Percentiles rank a stretch among this genome's conserved stretches.
Conservation (phyloP, 92 coral and sea anemone species). For the Epizoanthus stellaris region DNA sequence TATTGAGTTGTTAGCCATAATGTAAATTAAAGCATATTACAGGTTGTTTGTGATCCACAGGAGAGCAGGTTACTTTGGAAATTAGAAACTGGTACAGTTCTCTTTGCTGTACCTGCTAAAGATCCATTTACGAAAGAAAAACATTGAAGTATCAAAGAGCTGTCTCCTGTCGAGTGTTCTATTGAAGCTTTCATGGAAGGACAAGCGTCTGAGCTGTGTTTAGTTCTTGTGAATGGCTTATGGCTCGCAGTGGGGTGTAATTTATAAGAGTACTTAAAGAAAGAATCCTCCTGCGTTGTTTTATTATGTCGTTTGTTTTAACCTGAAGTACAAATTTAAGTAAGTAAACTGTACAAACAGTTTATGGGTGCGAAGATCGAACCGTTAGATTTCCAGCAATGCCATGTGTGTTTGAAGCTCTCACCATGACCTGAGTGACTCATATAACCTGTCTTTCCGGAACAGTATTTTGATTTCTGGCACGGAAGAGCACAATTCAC, state of each 20-base stretch:
- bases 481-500: slow-evolving; percentile 31
- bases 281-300: slow-evolving; percentile 42
- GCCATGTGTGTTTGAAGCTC: not conserved
- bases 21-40: slow-evolving; percentile 40
- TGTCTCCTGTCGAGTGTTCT: slow-evolving; percentile 7
- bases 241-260: slow-evolving; percentile 73
- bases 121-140: slow-evolving; percentile 29
- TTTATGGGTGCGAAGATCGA: slow-evolving; percentile 6
- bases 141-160: not conserved
- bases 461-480: slow-evolving; percentile 1
- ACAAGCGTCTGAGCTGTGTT: not conserved
- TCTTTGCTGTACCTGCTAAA: slow-evolving; percentile 31
- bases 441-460: slow-evolving; percentile 23
- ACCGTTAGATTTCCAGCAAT: slow-evolving; percentile 20
- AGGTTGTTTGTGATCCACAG: slow-evolving; percentile 32
- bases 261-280: slow-evolving; percentile 63
- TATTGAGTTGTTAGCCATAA: slow-evolving; percentile 21
- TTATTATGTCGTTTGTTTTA: slow-evolving; percentile 38
- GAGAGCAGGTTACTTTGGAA: slow-evolving; percentile 32
- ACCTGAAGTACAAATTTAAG: slow-evolving; percentile 37
- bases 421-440: slow-evolving; percentile 40
- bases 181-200: slow-evolving; percentile 11
- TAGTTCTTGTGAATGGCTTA: slow-evolving; percentile 28
- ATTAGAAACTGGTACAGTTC: slow-evolving; percentile 15
- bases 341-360: slow-evolving; percentile 35